Conservation (phyloP, 2,797 vertebrate species). For the Propithecus perrieri region DNA sequence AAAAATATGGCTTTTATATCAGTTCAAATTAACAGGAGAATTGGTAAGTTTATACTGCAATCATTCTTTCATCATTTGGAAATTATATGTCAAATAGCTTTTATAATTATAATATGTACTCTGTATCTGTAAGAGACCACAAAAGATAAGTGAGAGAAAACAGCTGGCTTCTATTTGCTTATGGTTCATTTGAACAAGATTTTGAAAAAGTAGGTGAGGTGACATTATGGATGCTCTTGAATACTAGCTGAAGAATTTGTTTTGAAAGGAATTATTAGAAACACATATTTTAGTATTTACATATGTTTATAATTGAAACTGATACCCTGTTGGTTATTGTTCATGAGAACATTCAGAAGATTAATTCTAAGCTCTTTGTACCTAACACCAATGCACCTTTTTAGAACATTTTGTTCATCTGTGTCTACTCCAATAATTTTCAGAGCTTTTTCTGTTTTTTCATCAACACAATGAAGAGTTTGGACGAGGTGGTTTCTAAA, state of each 20-base stretch:
- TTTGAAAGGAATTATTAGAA: conserved; percentile 49
- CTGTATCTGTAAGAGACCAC: neutral
- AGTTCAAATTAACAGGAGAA: conserved; percentile 15
- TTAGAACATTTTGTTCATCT: neutral
- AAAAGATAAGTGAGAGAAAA: neutral
- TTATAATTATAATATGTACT: neutral
- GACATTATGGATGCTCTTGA: neutral
- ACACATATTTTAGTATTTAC: neutral
- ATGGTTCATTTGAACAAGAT: neutral
- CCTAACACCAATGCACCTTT: neutral
- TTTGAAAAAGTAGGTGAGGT: neutral
- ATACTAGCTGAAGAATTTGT: conserved; percentile 12
- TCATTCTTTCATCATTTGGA: neutral
- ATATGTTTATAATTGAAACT: neutral
- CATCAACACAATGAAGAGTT: neutral
- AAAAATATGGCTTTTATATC: neutral
- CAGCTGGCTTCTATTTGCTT: neutral
- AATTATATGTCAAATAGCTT: neutral
- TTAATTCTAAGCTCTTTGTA: neutral
- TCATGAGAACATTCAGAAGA: neutral
- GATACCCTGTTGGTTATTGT: neutral
- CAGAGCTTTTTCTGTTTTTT: neutral
- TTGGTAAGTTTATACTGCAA: neutral
- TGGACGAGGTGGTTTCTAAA: neutral
- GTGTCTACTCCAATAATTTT: neutral